Evolutionary conservation across 2,797 vertebrate genomes (phyloP).

Genomic region (Danio albolineatus): DNA sequence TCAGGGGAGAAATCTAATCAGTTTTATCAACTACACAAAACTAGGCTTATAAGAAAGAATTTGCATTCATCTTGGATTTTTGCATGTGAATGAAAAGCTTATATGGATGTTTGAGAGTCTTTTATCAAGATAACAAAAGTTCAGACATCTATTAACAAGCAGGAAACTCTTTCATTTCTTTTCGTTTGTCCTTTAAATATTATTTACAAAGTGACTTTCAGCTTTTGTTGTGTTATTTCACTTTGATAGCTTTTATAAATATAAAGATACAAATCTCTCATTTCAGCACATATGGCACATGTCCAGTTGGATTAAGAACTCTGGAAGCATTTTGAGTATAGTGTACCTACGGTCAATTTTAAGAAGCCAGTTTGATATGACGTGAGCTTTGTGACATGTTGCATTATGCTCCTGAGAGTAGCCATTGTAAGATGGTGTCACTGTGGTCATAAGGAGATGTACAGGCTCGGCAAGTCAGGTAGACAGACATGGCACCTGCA

Average conservation of each 20-base stretch:
- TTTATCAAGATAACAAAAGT: background rate
- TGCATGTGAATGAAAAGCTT: background rate
- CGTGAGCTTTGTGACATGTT: no score
- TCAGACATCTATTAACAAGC: background rate
- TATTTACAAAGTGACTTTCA: background rate
- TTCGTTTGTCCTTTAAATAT: background rate
- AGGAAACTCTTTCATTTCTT: background rate
- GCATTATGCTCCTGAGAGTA: no score
- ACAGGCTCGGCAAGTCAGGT: no score
- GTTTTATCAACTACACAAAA: background rate
- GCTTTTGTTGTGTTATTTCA: background rate
- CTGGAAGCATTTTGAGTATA: no score
- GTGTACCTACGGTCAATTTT: no score
- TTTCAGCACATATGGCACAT: no score
- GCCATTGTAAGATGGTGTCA: no score
- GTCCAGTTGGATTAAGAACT: background rate
- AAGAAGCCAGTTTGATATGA: no score
- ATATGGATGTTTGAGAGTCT: background rate
- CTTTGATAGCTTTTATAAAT: background rate
- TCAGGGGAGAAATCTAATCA: conserved; percentile 23
- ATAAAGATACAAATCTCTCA: background rate
- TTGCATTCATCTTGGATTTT: background rate
- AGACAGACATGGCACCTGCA: no score
- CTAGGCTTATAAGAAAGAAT: background rate
- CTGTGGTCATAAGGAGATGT: no score